A percentile compares a stretch with the other conserved stretches of the same genome.
Conservation (phyloP, 2,797 vertebrate species). For the Enoplosus armatus region DNA sequence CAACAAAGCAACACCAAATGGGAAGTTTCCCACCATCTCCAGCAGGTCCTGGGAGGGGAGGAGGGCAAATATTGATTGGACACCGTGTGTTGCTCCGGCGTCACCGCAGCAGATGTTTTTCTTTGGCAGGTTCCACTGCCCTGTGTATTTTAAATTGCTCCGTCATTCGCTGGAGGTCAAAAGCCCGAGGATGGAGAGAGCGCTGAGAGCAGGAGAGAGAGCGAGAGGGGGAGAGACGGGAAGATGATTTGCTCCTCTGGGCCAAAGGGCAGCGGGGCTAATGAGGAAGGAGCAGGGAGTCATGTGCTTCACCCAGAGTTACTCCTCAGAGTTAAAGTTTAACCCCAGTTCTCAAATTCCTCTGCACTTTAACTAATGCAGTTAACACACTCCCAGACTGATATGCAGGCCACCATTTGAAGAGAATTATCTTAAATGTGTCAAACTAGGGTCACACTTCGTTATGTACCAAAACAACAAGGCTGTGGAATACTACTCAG, state of each 20-base stretch:
- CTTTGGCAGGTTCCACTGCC: slow-evolving; percentile 72
- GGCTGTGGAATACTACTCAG: neutral
- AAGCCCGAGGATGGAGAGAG: slow-evolving; percentile 74
- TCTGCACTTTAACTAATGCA: slow-evolving; percentile 66
- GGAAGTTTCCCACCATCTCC: slow-evolving; percentile 81
- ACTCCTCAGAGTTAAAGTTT: slow-evolving; percentile 81
- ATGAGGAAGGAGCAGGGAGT: slow-evolving; percentile 77
- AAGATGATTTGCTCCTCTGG: slow-evolving; percentile 60
- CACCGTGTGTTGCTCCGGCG: slow-evolving; percentile 55
- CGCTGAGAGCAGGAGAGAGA: slow-evolving; percentile 36
- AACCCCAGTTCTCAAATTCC: slow-evolving; percentile 79
- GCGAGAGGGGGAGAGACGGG: neutral
- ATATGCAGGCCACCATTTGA: neutral
- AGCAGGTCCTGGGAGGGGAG: slow-evolving; percentile 65
- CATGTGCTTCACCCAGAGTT: slow-evolving; percentile 72
- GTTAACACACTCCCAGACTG: slow-evolving; percentile 34
- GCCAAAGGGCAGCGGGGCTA: slow-evolving; percentile 80
- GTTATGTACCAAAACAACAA: neutral
- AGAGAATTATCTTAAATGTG: neutral
- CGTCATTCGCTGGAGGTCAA: slow-evolving; percentile 83
- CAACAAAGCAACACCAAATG: slow-evolving; percentile 74
- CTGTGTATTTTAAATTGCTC: slow-evolving; percentile 85
- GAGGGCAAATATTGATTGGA: slow-evolving; percentile 78
- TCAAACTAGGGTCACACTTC: slow-evolving; percentile 1
- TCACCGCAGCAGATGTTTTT: slow-evolving; percentile 85